These are phyloP conservation scores for Acanthis flammea DNA, from an alignment of 2,797 vertebrate genomes.

Conservation along the genomic window DNA sequence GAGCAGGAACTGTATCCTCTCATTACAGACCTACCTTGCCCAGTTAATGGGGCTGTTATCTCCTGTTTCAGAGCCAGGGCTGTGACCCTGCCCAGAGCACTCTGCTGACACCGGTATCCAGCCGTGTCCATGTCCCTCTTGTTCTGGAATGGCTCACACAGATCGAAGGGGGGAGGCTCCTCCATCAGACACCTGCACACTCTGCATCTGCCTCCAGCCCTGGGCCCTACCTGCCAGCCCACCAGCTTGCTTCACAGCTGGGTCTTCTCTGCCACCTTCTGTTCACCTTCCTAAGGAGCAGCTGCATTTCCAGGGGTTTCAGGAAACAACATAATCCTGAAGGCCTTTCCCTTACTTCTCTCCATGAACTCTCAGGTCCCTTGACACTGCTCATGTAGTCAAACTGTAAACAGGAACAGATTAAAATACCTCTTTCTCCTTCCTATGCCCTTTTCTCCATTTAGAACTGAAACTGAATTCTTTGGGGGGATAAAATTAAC, in stretches of 20 bases:
- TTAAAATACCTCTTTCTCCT: not conserved
- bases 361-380: not conserved
- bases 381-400: not conserved
- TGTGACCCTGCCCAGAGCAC: not conserved
- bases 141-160: not conserved
- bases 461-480: not conserved
- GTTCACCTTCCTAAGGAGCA: not conserved
- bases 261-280: not conserved
- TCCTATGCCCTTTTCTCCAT: not conserved
- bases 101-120: not conserved
- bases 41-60: not conserved
- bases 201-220: not conserved
- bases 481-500: not conserved
- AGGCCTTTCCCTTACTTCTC: not conserved
- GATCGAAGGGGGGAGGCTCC: accelerated
- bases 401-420: not conserved
- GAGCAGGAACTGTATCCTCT: conserved; percentile 25
- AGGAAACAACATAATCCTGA: not conserved
- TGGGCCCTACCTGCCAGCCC: not conserved
- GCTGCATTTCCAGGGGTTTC: not conserved
- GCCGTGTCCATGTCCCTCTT: not conserved
- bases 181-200: not conserved
- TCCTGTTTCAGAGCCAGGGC: not conserved
- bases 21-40: conserved; percentile 27
- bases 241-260: not conserved